Base-by-base conservation (phyloP, 2,888 invertebrate genomes). In the Nomada lathburiana region DNA sequence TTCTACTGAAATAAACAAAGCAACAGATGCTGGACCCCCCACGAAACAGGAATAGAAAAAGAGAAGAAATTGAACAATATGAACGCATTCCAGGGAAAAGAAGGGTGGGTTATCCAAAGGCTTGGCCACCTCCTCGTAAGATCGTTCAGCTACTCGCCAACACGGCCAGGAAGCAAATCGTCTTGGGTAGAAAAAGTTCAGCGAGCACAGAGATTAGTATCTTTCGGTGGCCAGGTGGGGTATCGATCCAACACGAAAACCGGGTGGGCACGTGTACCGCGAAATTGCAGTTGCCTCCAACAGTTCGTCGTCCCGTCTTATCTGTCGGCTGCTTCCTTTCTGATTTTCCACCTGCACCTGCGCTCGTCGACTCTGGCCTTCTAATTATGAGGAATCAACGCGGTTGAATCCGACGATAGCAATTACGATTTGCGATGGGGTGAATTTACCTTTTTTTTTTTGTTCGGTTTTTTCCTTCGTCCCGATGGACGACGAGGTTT, bases 191-290 rank as follows among this genome's bases (percentile, higher is more conserved):
- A 80, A 87, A 86, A 87, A 85, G 73, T 86, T 80, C 65, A 68
- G 65, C 69, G 71, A 76, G 57, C 63, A 44, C 79, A 52, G 83
- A 87, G 88, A 87, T 87, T 86, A 84, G 86, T 88, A 87, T 87
- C 88, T 81, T 81, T 44, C 68, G 69, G 73, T 64, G 36, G 76
- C 77, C 50, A 64, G 69, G 73, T 64, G 36, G 76, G 77, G 81
- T 86, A 88, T 86, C 86, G 87, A 88, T 67, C 86, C 68, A 20
- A n/a, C 42, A 20, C 67, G 36, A 67, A 10, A 29, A 20, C n/a
- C n/a, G 53, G n/a, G 67, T 59, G 76, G 70, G 62, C 53, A 60
- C 65, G 47, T 47, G 59, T 62, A 55, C 53, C 55, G 68, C 71
- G 70, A 76, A 86, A 85, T 80, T 77, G 70, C 80, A 36, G 55